phyloP scores from a whole-genome alignment of 1,140 invertebrate genomes.

The Episyrphus balteatus region DNA sequence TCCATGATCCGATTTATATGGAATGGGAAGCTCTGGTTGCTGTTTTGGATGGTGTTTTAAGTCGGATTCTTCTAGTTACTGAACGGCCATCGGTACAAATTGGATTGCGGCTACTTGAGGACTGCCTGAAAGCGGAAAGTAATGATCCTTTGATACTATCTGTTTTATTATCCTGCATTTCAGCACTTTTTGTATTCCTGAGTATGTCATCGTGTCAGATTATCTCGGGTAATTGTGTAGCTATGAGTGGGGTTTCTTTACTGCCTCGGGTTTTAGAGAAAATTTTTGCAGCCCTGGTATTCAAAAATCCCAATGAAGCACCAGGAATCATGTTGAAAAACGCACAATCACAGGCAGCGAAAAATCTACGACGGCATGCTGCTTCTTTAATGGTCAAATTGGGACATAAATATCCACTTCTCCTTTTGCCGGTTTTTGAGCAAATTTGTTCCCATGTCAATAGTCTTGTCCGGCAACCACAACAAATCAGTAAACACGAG shows the following conservation, averaged over 20 bases:
- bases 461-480: slow-evolving; percentile 49
- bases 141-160: slow-evolving; percentile 67
- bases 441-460: slow-evolving; percentile 65
- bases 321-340: slow-evolving; percentile 18
- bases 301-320: slow-evolving; percentile 50
- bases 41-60: slow-evolving; percentile 66
- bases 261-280: slow-evolving; percentile 72
- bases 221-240: slow-evolving; percentile 47
- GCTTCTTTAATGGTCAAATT: slow-evolving; percentile 83
- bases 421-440: slow-evolving; percentile 77
- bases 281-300: slow-evolving; percentile 72
- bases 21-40: slow-evolving; percentile 76
- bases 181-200: slow-evolving; percentile 79
- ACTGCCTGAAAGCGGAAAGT: slow-evolving; percentile 63
- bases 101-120: slow-evolving; percentile 60
- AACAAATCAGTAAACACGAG: slow-evolving; percentile 71
- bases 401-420: slow-evolving; percentile 70
- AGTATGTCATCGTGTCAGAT: slow-evolving; percentile 73
- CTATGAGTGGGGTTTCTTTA: slow-evolving; percentile 56
- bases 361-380: slow-evolving; percentile 78
- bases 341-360: slow-evolving; percentile 50
- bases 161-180: slow-evolving; percentile 74
- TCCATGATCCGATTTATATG: slow-evolving; percentile 54
- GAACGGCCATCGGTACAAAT: slow-evolving; percentile 53
- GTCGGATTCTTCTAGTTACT: slow-evolving; percentile 54